Evolutionary conservation across 2,888 invertebrate species (phyloP).

Genomic region (Bellardia pandia): DNA sequence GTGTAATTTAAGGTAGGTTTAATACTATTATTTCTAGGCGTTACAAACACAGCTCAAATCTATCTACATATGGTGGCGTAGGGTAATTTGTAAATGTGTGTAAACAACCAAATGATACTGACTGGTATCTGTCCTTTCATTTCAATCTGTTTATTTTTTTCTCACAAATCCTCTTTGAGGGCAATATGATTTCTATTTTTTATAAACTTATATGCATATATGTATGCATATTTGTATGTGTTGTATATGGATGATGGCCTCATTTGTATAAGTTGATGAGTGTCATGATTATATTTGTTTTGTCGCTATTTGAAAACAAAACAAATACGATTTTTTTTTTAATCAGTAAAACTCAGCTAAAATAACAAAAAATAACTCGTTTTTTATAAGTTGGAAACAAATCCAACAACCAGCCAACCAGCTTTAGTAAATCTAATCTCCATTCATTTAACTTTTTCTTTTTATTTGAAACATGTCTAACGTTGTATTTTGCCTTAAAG

Average conservation of each 20-base stretch:
- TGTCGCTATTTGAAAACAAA: conserved; percentile 72
- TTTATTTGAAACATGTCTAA: conserved; percentile 60
- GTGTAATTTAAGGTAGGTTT: too few species aligned
- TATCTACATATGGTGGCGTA: too few species aligned
- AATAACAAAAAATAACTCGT: conserved; percentile 11
- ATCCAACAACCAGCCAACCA: conserved; percentile 16
- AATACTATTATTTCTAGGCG: too few species aligned
- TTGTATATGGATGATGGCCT: conserved; percentile 58
- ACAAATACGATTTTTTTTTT: conserved; percentile 31
- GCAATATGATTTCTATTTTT: conserved; percentile 46
- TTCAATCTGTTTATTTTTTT: conserved; percentile 3
- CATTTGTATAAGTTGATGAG: conserved; percentile 68
- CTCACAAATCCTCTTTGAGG: background rate
- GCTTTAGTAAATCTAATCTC: conserved; percentile 59
- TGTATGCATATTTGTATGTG: background rate
- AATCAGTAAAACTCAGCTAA: background rate
- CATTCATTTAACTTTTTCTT: conserved; percentile 60
- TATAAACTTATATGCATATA: conserved; percentile 5
- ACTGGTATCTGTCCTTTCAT: conserved; percentile 17
- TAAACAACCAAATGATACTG: conserved; percentile 36
- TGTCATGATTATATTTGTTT: conserved; percentile 76
- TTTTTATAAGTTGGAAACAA: conserved; percentile 35
- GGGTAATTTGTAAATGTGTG: conserved; percentile 39
- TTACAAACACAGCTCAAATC: too few species aligned
- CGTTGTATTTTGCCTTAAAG: conserved; percentile 56